Percentiles rank a stretch among this genome's conserved stretches.
Evolutionary conservation across 2,888 invertebrate species (phyloP).

Genomic region (Eupithecia tripunctaria): DNA sequence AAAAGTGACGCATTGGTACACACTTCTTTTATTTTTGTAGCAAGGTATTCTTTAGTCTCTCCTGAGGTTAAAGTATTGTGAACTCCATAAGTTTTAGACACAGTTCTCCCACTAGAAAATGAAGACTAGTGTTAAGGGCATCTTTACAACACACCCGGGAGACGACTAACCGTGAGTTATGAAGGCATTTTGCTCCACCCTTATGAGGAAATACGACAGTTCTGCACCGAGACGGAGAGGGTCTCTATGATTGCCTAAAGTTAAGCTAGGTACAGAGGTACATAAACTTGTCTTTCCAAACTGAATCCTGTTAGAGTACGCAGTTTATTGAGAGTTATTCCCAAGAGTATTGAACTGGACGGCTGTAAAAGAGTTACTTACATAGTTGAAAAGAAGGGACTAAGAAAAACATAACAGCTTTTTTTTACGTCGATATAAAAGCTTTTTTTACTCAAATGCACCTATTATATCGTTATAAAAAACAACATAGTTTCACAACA

Average conservation of each 20-base stretch:
- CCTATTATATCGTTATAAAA: neutral
- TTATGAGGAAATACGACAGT: slow-evolving; percentile 84
- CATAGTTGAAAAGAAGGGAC: neutral
- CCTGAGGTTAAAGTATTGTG: slow-evolving; percentile 21
- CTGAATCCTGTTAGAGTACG: slow-evolving; percentile 40
- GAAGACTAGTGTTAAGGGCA: slow-evolving; percentile 83
- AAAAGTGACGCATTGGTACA: neutral
- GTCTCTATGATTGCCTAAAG: slow-evolving; percentile 74
- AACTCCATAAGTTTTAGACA: slow-evolving; percentile 58
- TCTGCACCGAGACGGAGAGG: slow-evolving; percentile 64
- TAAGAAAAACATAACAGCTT: too few relatives aligned
- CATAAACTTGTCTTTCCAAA: slow-evolving; percentile 50
- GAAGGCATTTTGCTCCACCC: slow-evolving; percentile 79
- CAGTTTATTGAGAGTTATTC: slow-evolving; percentile 41
- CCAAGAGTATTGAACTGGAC: slow-evolving; percentile 5
- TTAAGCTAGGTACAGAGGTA: slow-evolving; percentile 61
- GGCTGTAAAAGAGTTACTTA: slow-evolving; percentile 14
- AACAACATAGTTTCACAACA: neutral
- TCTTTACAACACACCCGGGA: slow-evolving; percentile 82
- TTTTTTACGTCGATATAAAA: too few relatives aligned
- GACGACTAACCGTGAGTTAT: slow-evolving; percentile 80
- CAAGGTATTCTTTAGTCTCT: slow-evolving; percentile 40
- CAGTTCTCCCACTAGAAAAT: slow-evolving; percentile 73
- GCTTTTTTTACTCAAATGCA: neutral
- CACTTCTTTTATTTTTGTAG: neutral